Percentiles rank a stretch among this genome's conserved stretches.
phyloP scores from a whole-genome alignment of 2,888 invertebrate genomes.

The Timema cristinae region DNA sequence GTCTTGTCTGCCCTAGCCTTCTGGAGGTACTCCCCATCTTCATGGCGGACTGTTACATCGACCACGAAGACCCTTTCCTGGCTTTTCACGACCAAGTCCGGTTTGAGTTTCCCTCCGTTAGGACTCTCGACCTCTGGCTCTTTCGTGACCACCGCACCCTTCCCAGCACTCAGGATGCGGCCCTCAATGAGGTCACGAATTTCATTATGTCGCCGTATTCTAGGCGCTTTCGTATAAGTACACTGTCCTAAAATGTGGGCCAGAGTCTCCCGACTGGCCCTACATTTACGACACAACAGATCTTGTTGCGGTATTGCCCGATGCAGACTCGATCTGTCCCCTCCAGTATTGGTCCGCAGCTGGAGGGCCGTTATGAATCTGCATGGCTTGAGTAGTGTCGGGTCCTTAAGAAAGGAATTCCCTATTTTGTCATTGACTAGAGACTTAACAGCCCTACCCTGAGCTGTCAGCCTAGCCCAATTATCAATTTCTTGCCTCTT shows the following conservation, averaged over 20 bases:
- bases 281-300: constrained; percentile 32
- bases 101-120: constrained; percentile 22
- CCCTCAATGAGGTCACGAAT: too few relatives aligned
- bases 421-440: too few relatives aligned
- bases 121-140: constrained; percentile 1
- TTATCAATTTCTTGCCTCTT: too few relatives aligned
- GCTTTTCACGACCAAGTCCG: too few relatives aligned
- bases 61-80: too few relatives aligned
- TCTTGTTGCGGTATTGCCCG: not conserved
- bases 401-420: constrained; percentile 19
- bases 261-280: constrained; percentile 36
- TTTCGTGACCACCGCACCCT: not conserved
- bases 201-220: constrained; percentile 13
- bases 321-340: constrained; percentile 23
- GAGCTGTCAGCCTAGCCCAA: too few relatives aligned
- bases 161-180: too few relatives aligned
- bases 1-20: constrained; percentile 33
- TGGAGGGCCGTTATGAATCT: constrained; percentile 36
- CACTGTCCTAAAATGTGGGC: constrained; percentile 37
- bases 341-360: constrained; percentile 37
- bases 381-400: constrained; percentile 37
- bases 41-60: too few relatives aligned
- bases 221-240: not conserved
- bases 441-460: too few relatives aligned
- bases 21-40: too few relatives aligned